These are phyloP conservation scores for Nomada fucata DNA, from an alignment of 2,888 invertebrate genomes.

Conservation along the genomic window DNA sequence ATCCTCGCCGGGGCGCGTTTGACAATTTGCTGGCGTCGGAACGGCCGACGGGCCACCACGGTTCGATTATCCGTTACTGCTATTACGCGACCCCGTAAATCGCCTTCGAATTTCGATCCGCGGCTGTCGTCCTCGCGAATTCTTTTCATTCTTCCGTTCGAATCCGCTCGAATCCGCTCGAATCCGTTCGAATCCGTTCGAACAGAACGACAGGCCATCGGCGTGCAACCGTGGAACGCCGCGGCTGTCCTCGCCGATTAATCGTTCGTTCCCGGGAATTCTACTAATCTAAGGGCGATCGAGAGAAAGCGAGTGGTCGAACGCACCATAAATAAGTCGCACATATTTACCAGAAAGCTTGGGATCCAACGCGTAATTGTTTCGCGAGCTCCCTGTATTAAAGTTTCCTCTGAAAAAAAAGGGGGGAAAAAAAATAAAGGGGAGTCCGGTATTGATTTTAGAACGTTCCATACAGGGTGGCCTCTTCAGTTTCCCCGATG, in stretches of 20 bases:
- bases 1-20: conserved; percentile 62
- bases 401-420: no score
- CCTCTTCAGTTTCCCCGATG: not conserved
- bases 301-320: no score
- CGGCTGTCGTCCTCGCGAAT: conserved; percentile 35
- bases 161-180: conserved; percentile 34
- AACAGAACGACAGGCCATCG: conserved; percentile 49
- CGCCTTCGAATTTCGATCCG: conserved; percentile 53
- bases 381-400: not conserved
- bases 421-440: no score
- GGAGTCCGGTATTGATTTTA: conserved; percentile 3
- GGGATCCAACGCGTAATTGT: not conserved
- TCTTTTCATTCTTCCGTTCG: conserved; percentile 8
- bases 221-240: not conserved
- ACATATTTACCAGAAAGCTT: no score
- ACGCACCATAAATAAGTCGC: no score
- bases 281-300: conserved; percentile 4
- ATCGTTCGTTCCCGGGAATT: conserved; percentile 43
- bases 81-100: conserved; percentile 63
- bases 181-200: conserved; percentile 44
- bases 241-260: conserved; percentile 17
- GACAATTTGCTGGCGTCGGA: conserved; percentile 63
- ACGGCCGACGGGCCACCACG: conserved; percentile 58
- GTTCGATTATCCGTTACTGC: conserved; percentile 67
- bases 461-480: not conserved